phyloP scores from a whole-genome alignment of 2,888 invertebrate genomes.

The Calameuta filiformis region DNA sequence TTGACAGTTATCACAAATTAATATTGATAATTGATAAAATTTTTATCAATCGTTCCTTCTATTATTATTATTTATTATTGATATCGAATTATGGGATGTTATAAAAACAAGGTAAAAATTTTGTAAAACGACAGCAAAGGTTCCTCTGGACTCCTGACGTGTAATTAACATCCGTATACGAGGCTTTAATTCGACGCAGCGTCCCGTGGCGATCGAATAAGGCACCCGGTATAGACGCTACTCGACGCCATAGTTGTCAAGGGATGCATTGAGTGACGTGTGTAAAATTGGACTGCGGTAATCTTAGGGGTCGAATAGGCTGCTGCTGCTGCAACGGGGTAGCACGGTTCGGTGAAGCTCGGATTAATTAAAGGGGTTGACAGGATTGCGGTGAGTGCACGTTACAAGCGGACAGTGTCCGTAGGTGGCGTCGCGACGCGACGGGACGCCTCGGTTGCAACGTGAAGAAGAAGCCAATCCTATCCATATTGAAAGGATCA shows the following conservation, averaged over 20 bases:
- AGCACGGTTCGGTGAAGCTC: conserved; percentile 36
- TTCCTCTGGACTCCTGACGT: background rate
- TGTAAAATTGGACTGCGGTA: conserved; percentile 55
- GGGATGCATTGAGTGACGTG: conserved; percentile 33
- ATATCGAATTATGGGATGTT: background rate
- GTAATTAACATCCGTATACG: background rate
- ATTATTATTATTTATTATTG: background rate
- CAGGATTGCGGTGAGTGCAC: conserved; percentile 45
- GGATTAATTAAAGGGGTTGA: conserved; percentile 53
- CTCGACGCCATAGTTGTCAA: background rate
- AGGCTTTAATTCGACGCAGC: background rate
- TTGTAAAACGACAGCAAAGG: background rate
- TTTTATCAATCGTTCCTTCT: no score
- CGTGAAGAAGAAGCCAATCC: background rate
- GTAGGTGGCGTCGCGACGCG: background rate
- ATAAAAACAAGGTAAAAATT: background rate
- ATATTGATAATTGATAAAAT: no score
- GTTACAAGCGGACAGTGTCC: conserved; percentile 12
- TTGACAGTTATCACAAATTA: no score
- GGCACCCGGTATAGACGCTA: background rate
- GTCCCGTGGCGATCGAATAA: background rate
- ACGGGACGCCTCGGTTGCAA: background rate
- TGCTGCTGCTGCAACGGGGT: conserved; percentile 17
- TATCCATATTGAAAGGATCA: background rate
- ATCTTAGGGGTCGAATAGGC: conserved; percentile 42